Evolutionary conservation across 2,888 invertebrate genomes (phyloP), one percentile per base, ranked within the genome.

Genomic region (Portevinia maculata): DNA sequence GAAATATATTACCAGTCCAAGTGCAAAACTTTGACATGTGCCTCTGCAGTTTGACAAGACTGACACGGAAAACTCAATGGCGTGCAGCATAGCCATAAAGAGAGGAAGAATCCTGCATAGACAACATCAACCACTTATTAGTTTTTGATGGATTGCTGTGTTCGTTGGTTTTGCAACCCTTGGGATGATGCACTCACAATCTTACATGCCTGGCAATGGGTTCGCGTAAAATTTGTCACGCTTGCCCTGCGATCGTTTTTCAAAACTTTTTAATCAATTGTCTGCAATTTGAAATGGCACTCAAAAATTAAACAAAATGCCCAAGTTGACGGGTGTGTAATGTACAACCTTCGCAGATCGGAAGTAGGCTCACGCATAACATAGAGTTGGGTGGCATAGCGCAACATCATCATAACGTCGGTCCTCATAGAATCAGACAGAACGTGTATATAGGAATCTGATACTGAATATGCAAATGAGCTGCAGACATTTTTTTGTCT

Each of bases 401-500:
- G 46, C 34, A 50, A 53, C 41, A 65, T 15, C 32, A 50, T 50
- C 48, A 46, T 32, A 37, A 7, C 17, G n/a, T 15, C 44, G 28
- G 30, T 41, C 41, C 11, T 15, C 37, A 11, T 64, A 64, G 37
- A 37, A 64, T 50, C 48, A 48, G 60, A 48, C 46, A 11, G 9
- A 32, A 15, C 17, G 13, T 39, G 44, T 19, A 19, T 34, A 37
- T 17, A 39, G 83, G 67, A 78, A 83, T 73, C 52, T 34, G 71
- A 83, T 78, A 83, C 57, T 73, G 30, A 13, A 19, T 78, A 83
- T 83, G 83, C 71, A 83, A 78, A 83, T 83, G 55, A 79, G 48
- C 19, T 30, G 28, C 13, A 4, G n/a, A 39, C 15, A 11, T 24
- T n/a, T n/a, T n/a, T n/a, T n/a, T n/a, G n/a, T 52, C 21, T 1